These are phyloP conservation scores for Hyperopisus bebe DNA, from an alignment of 2,113 vertebrate genomes.

Conservation along the genomic window DNA sequence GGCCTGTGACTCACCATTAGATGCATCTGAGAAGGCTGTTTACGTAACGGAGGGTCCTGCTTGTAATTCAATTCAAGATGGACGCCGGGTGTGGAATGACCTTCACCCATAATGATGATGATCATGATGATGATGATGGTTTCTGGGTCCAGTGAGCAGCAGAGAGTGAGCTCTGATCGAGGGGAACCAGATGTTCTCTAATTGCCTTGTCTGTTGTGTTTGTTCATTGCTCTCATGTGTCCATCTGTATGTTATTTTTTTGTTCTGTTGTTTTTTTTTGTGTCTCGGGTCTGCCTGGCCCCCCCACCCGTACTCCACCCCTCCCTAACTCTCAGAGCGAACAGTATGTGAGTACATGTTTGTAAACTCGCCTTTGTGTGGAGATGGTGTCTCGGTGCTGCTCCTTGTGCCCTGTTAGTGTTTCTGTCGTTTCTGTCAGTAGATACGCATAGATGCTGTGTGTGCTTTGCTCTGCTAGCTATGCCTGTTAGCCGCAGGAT, in stretches of 20 bases:
- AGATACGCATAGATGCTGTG: background rate
- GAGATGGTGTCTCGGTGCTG: background rate
- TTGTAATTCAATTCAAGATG: background rate
- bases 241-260: slow-evolving; percentile 10
- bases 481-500: background rate
- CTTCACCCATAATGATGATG: background rate
- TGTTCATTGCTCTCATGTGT: slow-evolving; percentile 10
- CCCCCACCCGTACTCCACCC: slow-evolving; percentile 10
- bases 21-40: background rate
- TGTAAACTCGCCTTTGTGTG: background rate
- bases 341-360: slow-evolving; percentile 63
- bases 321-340: slow-evolving; percentile 51
- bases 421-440: background rate
- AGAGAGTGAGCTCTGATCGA: background rate
- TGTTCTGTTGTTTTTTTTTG: background rate
- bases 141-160: background rate
- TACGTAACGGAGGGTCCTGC: background rate
- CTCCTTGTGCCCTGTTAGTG: background rate
- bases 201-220: slow-evolving; percentile 9
- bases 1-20: background rate
- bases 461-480: slow-evolving; percentile 8
- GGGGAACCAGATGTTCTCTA: background rate
- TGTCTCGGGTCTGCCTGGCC: background rate
- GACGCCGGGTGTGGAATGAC: background rate
- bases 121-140: background rate